phyloP scores from a whole-genome alignment of 2,797 vertebrate genomes.

The Synanceia verrucosa region DNA sequence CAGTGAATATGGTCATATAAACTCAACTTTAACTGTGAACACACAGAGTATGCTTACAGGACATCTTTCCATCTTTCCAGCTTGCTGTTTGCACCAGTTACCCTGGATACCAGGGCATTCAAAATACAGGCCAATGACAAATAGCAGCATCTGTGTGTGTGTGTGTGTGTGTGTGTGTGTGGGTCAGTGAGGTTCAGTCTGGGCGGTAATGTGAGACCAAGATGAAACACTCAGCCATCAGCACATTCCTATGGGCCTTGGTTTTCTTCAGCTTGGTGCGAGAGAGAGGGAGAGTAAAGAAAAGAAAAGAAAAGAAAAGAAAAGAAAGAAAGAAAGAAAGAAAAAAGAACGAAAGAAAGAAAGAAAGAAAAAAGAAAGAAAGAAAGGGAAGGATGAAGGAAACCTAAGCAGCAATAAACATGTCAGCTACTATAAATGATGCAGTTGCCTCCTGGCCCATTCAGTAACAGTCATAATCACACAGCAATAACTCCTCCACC shows the following conservation, averaged over 20 bases:
- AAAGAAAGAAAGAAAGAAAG: constrained; percentile 12
- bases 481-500: background rate
- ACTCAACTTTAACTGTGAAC: constrained; percentile 17
- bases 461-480: constrained; percentile 16
- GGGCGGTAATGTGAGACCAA: constrained; percentile 77
- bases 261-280: constrained; percentile 66
- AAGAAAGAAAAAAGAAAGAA: background rate
- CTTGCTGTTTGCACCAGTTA: constrained; percentile 63
- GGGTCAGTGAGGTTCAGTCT: constrained; percentile 79
- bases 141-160: constrained; percentile 49
- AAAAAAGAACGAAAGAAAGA: constrained; percentile 10
- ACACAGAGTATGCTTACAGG: constrained; percentile 43
- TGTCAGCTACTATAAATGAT: constrained; percentile 36
- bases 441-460: background rate
- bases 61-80: constrained; percentile 70
- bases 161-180: constrained; percentile 42
- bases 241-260: constrained; percentile 81
- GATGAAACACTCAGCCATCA: constrained; percentile 79
- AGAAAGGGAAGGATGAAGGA: constrained; percentile 9
- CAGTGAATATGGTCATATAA: constrained; percentile 26
- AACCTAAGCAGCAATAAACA: constrained; percentile 55
- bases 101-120: constrained; percentile 75
- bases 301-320: constrained; percentile 3
- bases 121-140: constrained; percentile 77
- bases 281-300: constrained; percentile 8